Evolutionary conservation across 2,797 vertebrate genomes (phyloP), one percentile per base, ranked within the genome.

Genomic region (Cossypha polioptera): DNA sequence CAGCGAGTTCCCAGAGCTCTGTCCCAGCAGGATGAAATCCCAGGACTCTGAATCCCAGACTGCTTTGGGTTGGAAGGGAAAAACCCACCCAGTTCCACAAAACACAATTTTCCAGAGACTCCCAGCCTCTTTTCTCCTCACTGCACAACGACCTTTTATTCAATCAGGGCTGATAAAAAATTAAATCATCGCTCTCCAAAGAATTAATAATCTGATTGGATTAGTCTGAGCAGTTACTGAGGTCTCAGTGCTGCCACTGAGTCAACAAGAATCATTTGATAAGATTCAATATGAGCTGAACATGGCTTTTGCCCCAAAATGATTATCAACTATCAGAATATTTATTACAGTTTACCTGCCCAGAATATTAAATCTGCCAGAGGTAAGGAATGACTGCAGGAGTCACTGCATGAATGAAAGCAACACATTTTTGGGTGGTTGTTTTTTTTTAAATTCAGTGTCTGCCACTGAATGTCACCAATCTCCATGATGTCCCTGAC

Each of bases 391-490:
- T 2, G 28, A 13, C 66, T 62, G 67, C 51, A 86, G 69, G 66
- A 94, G 14, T 24, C 43, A 29, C 33, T 4, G 15, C 1, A 4
- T 50, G 36, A 89, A 67, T 13, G 45, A 82, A 92, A 82, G 7
- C 68, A 91, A 59, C 26, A 5, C 5, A 20, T 35, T 77, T 48
- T 62, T 24, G 10, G 4, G 3, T 71, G 8, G 0, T 13, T 20
- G n/a, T 29, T 51, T 51, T 51, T 51, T 29, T 29, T 29, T 51
- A 1, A 86, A 67, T 57, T 81, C 71, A 57, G 6, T 11, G 7
- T 61, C 88, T 88, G 55, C 35, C n/a, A 20, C 50, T 16, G 51
- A 84, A 81, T 76, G 80, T 92, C 92, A 92, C 74, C n/a, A 79
- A 74, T 50, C 66, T 54, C 57, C 25, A 14, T 1, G 54, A 89